phyloP scores from a whole-genome alignment of 2,888 invertebrate species.

The Netelia fuscicornis region DNA sequence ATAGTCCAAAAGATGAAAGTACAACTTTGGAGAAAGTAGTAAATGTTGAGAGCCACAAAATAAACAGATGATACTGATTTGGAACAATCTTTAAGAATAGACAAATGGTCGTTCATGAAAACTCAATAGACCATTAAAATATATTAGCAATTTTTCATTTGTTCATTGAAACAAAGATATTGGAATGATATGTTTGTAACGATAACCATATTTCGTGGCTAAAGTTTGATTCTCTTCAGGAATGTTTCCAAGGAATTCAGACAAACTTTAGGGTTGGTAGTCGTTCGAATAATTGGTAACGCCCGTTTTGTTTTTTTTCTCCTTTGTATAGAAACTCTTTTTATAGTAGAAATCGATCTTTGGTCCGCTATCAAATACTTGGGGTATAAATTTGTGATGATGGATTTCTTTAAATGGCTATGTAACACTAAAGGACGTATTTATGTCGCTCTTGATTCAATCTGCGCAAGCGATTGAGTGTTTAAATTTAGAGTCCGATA shows the following conservation, averaged over 20 bases:
- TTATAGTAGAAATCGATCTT: conserved; percentile 69
- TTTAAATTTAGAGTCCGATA: conserved; percentile 15
- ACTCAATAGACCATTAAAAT: background rate
- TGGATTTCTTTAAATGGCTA: conserved; percentile 51
- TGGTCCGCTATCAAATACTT: conserved; percentile 70
- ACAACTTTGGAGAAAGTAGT: background rate
- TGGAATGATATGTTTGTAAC: background rate
- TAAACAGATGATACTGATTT: conserved; percentile 44
- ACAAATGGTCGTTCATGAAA: background rate
- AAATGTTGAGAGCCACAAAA: background rate
- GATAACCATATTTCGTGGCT: background rate
- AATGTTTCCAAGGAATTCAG: background rate
- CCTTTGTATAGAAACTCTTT: conserved; percentile 63
- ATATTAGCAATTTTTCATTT: background rate
- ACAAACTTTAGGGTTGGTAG: background rate
- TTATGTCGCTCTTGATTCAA: conserved; percentile 21
- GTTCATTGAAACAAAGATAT: background rate
- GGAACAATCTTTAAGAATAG: conserved; percentile 62
- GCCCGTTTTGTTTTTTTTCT: background rate
- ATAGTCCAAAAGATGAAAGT: background rate
- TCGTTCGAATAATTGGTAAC: conserved; percentile 12
- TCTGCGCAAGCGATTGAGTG: conserved; percentile 10
- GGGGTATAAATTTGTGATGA: conserved; percentile 60
- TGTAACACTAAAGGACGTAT: conserved; percentile 31
- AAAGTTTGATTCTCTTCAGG: background rate